Conservation (phyloP, 2,888 invertebrate genomes). For the Amaurobius ferox region DNA sequence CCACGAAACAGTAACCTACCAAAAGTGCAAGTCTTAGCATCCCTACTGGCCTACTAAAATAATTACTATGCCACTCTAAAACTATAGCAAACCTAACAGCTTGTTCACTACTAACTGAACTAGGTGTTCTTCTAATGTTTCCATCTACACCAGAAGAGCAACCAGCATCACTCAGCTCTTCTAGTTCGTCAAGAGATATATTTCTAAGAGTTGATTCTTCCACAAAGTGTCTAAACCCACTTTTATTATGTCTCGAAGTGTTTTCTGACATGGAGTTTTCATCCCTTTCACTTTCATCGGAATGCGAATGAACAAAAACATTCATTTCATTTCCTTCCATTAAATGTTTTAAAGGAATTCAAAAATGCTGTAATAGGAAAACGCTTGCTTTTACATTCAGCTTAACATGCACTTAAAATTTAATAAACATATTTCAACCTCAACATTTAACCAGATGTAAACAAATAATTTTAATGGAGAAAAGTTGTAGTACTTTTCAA, state of each 20-base stretch:
- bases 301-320: conserved; percentile 52
- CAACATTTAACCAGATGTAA: conserved; percentile 3
- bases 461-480: conserved; percentile 22
- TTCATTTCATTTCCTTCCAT: conserved; percentile 68
- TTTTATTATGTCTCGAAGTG: conserved; percentile 56
- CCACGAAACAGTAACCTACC: conserved; percentile 80
- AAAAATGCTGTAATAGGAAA: neutral
- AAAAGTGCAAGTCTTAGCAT: conserved; percentile 85
- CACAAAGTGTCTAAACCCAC: conserved; percentile 62
- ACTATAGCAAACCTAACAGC: conserved; percentile 82
- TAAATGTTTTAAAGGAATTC: neutral
- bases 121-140: conserved; percentile 55
- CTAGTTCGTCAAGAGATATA: conserved; percentile 67
- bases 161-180: conserved; percentile 59
- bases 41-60: conserved; percentile 85
- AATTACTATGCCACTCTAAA: conserved; percentile 86
- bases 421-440: conserved; percentile 8
- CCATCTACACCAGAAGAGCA: conserved; percentile 49
- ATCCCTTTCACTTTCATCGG: conserved; percentile 42
- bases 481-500: conserved; percentile 4
- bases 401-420: neutral
- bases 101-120: conserved; percentile 79
- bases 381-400: neutral
- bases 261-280: conserved; percentile 36
- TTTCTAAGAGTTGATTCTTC: conserved; percentile 69